Evolutionary conservation across 1,140 invertebrate species (phyloP).

Genomic region (Caenorhabditis briggsae): DNA sequence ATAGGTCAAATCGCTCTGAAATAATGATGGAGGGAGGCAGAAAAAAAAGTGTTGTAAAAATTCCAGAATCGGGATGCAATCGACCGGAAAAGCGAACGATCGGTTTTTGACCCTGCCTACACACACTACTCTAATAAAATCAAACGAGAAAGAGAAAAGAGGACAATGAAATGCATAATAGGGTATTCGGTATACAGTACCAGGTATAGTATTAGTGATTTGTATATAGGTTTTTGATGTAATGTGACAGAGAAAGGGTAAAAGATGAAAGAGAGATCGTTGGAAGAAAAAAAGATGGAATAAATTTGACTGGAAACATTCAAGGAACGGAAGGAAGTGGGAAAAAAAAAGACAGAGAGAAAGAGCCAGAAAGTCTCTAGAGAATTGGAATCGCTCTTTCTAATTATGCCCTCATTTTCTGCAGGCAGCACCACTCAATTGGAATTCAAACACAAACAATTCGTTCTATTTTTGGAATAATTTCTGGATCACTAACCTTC

Average conservation of each 20-base stretch:
- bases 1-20: no score
- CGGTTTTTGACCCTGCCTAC: conserved; percentile 27
- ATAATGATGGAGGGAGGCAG: not conserved
- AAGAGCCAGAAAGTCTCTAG: not conserved
- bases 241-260: conserved; percentile 14
- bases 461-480: no score
- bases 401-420: conserved; percentile 31
- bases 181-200: conserved; percentile 46
- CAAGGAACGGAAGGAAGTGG: not conserved
- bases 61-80: not conserved
- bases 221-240: conserved; percentile 1
- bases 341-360: not conserved
- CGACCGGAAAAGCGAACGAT: not conserved
- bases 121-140: conserved; percentile 22
- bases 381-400: conserved; percentile 15
- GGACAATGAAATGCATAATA: conserved; percentile 48
- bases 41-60: not conserved
- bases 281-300: not conserved
- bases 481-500: no score
- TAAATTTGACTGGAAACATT: conserved; percentile 28
- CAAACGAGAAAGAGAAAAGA: conserved; percentile 2
- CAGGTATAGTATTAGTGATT: conserved; percentile 44
- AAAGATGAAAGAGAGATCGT: no score
- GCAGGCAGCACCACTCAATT: not conserved
- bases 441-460: no score